phyloP scores from a whole-genome alignment of 2,888 invertebrate genomes.

The Tetragonisca angustula region DNA sequence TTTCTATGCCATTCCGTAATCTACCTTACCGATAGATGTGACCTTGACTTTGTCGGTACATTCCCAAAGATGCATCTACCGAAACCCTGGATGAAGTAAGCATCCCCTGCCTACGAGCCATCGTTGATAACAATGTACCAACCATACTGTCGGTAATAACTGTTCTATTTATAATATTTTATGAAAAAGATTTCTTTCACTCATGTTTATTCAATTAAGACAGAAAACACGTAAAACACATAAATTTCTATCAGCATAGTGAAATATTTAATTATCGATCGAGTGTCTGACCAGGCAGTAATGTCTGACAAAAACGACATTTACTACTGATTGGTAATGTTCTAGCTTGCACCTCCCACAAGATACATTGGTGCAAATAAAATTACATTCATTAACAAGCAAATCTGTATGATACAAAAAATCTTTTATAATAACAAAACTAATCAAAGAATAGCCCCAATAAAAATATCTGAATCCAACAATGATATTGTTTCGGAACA shows the following conservation, averaged over 20 bases:
- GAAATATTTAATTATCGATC: constrained; percentile 13
- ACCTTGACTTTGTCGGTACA: constrained; percentile 23
- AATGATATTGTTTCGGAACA: neutral
- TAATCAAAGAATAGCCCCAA: neutral
- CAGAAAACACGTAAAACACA: neutral
- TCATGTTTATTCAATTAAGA: too few relatives aligned
- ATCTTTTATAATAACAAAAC: neutral
- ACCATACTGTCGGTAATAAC: constrained; percentile 43
- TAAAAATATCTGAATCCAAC: neutral
- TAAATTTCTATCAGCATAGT: neutral
- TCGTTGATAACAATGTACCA: constrained; percentile 26
- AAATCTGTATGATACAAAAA: neutral
- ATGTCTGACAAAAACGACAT: neutral
- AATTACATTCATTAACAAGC: neutral
- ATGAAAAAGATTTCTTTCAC: neutral
- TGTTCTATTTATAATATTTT: neutral
- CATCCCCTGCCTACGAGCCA: neutral
- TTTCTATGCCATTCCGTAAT: neutral
- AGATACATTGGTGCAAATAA: neutral
- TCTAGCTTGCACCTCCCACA: neutral
- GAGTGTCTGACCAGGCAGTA: neutral
- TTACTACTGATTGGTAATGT: constrained; percentile 21
- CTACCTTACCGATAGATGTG: constrained; percentile 53
- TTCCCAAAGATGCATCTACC: neutral
- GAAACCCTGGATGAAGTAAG: neutral